A percentile compares a stretch with the other conserved stretches of the same genome.
Evolutionary conservation across 2,113 vertebrate genomes (phyloP).

Genomic region (Empidonax alnorum): DNA sequence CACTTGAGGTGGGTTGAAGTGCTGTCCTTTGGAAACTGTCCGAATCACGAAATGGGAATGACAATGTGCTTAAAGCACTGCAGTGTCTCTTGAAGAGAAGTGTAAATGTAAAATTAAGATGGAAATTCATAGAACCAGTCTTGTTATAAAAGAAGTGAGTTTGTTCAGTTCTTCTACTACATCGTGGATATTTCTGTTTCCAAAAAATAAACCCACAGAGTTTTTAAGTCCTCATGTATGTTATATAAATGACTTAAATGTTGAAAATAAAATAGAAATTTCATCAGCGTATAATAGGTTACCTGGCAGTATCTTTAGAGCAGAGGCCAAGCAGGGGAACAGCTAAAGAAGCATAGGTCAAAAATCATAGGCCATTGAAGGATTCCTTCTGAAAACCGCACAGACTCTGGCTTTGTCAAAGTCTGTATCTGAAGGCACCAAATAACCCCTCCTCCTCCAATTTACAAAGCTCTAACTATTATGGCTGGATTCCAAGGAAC

Average conservation of each 20-base stretch:
- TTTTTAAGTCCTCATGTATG: neutral
- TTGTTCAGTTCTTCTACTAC: neutral
- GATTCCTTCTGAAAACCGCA: neutral
- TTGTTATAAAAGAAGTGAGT: neutral
- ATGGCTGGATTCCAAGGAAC: neutral
- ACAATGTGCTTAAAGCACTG: neutral
- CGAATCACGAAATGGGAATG: neutral
- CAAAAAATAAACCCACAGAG: neutral
- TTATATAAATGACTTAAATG: neutral
- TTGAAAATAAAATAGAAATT: neutral
- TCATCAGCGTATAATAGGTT: neutral
- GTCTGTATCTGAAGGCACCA: neutral
- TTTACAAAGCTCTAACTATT: neutral
- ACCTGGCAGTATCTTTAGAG: neutral
- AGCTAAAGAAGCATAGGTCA: neutral
- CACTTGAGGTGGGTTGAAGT: neutral
- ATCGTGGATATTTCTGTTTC: neutral
- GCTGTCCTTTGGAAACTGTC: neutral
- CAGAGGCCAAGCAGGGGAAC: neutral
- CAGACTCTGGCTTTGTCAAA: neutral
- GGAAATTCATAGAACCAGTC: neutral
- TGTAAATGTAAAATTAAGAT: neutral
- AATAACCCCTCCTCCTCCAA: neutral
- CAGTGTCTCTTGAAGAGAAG: neutral
- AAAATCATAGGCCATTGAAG: neutral